Evolutionary conservation across 2,113 vertebrate species (phyloP).

Genomic region (Rallus limicola): DNA sequence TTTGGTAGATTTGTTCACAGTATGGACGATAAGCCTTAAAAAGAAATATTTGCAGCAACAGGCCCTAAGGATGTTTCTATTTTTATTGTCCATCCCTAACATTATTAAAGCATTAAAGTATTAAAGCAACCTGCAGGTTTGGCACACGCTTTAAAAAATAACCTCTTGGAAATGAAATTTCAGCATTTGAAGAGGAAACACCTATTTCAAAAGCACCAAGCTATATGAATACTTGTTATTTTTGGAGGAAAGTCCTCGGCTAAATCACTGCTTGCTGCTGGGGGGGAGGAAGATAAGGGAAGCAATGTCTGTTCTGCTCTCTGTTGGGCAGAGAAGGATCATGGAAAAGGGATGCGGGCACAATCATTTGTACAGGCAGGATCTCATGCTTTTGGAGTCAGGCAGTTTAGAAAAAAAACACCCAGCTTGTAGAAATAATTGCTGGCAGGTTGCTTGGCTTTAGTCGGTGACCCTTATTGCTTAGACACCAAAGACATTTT

Average conservation of each 20-base stretch:
- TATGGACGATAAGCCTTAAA: not conserved
- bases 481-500: not conserved
- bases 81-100: not conserved
- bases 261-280: not conserved
- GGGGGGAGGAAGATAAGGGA: not conserved
- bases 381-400: not conserved
- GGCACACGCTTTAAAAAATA: not conserved
- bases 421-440: not conserved
- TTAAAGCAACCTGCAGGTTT: not conserved
- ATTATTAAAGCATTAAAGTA: not conserved
- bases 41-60: not conserved
- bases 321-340: not conserved
- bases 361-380: not conserved
- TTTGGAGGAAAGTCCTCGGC: not conserved
- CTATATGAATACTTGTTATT: not conserved
- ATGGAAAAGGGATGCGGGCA: not conserved
- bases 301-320: not conserved
- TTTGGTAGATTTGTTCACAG: not conserved
- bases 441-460: not conserved
- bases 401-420: not conserved
- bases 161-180: not conserved
- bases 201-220: not conserved
- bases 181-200: not conserved
- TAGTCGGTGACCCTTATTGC: accelerated
- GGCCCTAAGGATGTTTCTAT: not conserved